Base-by-base conservation (phyloP, 2,113 vertebrate species). In the Hippocampus barbouri region DNA sequence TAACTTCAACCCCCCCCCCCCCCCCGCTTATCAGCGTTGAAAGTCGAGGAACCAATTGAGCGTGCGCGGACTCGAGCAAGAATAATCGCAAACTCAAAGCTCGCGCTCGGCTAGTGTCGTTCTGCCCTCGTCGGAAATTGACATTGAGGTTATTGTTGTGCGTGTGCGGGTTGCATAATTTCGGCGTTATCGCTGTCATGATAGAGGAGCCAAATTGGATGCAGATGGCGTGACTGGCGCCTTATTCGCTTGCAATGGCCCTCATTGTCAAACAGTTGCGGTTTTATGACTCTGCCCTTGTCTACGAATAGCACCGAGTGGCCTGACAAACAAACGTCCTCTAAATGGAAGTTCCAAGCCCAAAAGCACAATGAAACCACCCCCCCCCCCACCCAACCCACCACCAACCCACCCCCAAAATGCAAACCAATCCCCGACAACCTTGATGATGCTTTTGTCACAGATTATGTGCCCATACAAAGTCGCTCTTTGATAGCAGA, bases 211-310 rank as follows among this genome's bases (percentile, higher is more conserved):
- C 71, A 76, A 83, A 85, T 79, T 84, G 81, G 69, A 74, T 69
- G 72, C 84, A 85, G 85, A 87, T 85, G 86, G 74, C 74, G n/a
- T 16, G 62, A 70, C 67, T 60, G 70, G 76, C 69, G 76, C 75
- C 65, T 15, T 27, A 54, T 68, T 77, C 61, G 66, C 68, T 73
- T 75, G 71, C 73, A 54, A 64, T 27, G 59, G 61, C 68, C 47
- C 69, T 73, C 68, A 47, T 68, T 69, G 71, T 75, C 75, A 70
- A 63, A 43, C 38, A 59, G 47, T 70, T 81, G 71, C 12, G 54
- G 54, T 51, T 76, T 72, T 64, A 65, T 65, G 74, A 68, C 64
- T 80, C 74, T 68, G 72, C 75, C 49, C 49, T 74, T 7, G 8
- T 61, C 77, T 47, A 6, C 70, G 66, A 66, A 71, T 40, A 21